Evolutionary conservation across 2,888 invertebrate genomes (phyloP), one percentile per base, ranked within the genome.

Genomic region (Neocrepidodera transversa): DNA sequence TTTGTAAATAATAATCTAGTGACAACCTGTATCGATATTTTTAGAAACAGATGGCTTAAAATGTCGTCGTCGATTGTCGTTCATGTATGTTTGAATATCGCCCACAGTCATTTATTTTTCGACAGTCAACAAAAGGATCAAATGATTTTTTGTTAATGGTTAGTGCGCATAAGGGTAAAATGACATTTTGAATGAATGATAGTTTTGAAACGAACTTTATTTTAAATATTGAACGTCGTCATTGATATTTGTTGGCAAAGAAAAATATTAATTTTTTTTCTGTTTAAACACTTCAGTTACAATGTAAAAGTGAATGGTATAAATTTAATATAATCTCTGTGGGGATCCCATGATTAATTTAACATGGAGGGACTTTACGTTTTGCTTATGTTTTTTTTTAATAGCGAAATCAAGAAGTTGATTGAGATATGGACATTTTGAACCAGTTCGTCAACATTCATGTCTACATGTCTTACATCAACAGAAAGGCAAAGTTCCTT

Each of bases 341-440:
- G 97, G 91, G 69, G 94, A 93, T 74, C 98, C 98, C 99, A 99
- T 99, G 10, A 97, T 93, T 48, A 96, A 96, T 84, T 99, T 99
- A 80, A 99, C 92, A 83, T 99, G 96, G 63, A 99, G 86, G 10
- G 98, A 97, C 58, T 97, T 87, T 23, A 99, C 97, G 76, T 99
- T 99, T 82, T 99, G 99, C 99, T 99, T 99, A 83, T 99, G 98
- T n/a, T n/a, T 82, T 99, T 99, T 86, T 99, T 99, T 80, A 99
- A 84, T 78, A 99, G 85, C 0, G 99, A 99, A 52, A 99, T 98
- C 77, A 99, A 86, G 86, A 99, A 99, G 84, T 99, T 99, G 83
- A 99, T 92, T 32, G 97, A 89, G 74, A 99, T 85, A 80, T 96
- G 95, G 70, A 97, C 91, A 79, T 99, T 99, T 80, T 96, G 93